A percentile compares a stretch with the other conserved stretches of the same genome.
Evolutionary conservation across 1,140 invertebrate species (phyloP).

Genomic region (Aphelinus atriplicis): DNA sequence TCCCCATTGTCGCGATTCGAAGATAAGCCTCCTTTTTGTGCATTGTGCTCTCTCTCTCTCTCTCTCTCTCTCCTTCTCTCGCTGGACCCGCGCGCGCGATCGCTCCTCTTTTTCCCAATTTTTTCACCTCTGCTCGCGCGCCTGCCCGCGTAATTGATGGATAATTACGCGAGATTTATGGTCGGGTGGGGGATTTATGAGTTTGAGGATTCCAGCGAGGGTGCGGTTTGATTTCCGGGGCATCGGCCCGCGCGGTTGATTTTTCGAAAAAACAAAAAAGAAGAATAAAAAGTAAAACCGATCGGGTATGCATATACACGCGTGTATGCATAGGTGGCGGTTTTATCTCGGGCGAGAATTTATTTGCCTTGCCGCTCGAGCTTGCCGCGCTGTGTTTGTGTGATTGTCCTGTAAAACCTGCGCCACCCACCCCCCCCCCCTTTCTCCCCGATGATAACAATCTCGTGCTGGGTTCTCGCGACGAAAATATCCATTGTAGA

Average conservation of each 20-base stretch:
- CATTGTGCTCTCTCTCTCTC: neutral
- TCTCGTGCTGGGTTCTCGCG: neutral
- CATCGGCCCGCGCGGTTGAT: neutral
- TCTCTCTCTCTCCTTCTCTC: neutral
- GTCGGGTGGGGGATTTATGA: slow-evolving; percentile 30
- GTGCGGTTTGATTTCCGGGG: slow-evolving; percentile 9
- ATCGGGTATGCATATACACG: no score
- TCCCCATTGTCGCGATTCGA: neutral
- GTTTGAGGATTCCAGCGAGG: slow-evolving; percentile 15
- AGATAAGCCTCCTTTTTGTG: neutral
- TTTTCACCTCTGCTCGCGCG: no score
- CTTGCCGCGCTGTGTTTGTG: no score
- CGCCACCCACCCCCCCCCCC: neutral
- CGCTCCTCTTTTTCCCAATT: no score
- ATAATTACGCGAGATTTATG: slow-evolving; percentile 38
- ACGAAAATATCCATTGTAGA: slow-evolving; percentile 8
- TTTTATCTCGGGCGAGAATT: slow-evolving; percentile 14
- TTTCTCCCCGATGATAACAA: no score
- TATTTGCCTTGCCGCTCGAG: neutral
- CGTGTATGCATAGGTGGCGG: neutral
- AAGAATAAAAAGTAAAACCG: no score
- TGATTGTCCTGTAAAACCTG: slow-evolving; percentile 27
- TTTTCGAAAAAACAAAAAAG: no score
- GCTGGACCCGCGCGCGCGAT: slow-evolving; percentile 5
- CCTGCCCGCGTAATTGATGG: slow-evolving; percentile 30